Evolutionary conservation across 2,797 vertebrate species (phyloP), one percentile per base, ranked within the genome.

Genomic region (Stomatorhinus walkeri): DNA sequence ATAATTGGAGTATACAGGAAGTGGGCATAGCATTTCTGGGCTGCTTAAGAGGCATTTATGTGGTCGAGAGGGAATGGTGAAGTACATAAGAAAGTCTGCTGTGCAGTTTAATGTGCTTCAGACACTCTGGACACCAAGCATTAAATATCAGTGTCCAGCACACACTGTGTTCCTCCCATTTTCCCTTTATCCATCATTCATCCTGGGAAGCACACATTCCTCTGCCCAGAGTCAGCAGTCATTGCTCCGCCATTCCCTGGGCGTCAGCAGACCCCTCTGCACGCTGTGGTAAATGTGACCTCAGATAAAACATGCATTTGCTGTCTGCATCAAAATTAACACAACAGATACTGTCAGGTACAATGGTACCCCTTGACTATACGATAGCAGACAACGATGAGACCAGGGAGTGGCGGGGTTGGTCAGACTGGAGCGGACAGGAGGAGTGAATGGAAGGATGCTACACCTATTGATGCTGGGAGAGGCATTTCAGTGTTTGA

Each of bases 361-460:
- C 68, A 76, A 64, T 64, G 10, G 9, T 9, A 64, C 61, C 22
- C 59, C 9, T 64, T 64, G 22, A 64, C 61, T 64, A 10, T 48
- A 88, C 22, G 12, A 28, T 10, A 48, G 16, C 59, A 54, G 24
- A 49, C 1, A 6, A 19, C 43, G 64, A 56, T 46, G 36, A 28
- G 88, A 19, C 51, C 46, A 54, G 61, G 22, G 68, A 32, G 14
- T 32, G 4, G 84, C 49, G 84, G 72, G 22, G n/a, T 24, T 61
- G 7, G 48, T 36, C 85, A 76, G 61, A 72, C 36, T 56, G 64
- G 85, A 79, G 22, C 84, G 87, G 48, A 87, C 88, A 89, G 84
- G 24, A 87, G 64, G 85, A 87, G n/a, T 52, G 49, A 43, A 64
- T 49, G 36, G 76, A 61, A 32, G 1, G 24, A 19, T 28, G 36